Percentiles rank a stretch among this genome's conserved stretches.
Conservation (phyloP, 2,797 vertebrate genomes). For the Sphenopsis melanotis region DNA sequence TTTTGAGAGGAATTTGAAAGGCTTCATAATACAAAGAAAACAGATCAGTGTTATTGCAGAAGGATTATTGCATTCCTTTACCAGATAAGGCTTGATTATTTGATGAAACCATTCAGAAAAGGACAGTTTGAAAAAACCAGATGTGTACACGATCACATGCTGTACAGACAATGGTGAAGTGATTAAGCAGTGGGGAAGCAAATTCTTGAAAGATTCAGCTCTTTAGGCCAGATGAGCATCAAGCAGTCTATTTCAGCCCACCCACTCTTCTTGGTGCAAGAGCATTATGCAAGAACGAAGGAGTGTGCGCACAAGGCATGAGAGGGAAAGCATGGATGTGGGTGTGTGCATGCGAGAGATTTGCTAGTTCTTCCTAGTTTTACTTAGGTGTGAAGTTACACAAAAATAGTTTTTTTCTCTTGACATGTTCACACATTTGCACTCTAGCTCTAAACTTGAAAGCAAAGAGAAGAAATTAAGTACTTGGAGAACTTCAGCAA, state of each 20-base stretch:
- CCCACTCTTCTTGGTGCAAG: background rate
- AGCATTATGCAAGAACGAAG: conserved; percentile 20
- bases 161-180: background rate
- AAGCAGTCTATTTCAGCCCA: conserved; percentile 1
- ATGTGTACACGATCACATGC: background rate
- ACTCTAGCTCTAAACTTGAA: background rate
- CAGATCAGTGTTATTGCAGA: background rate
- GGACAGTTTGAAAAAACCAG: background rate
- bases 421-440: background rate
- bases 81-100: background rate
- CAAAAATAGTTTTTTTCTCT: background rate
- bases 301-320: background rate
- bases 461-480: background rate
- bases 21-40: background rate
- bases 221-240: conserved; percentile 1
- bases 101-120: background rate
- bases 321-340: background rate
- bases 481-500: background rate
- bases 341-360: background rate
- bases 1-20: background rate
- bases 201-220: background rate
- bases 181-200: background rate
- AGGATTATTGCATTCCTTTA: background rate
- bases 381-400: conserved; percentile 24
- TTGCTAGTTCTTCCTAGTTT: conserved; percentile 10